Evolutionary conservation across 1,140 invertebrate species (phyloP).

Genomic region (Tetramorium alpestre): DNA sequence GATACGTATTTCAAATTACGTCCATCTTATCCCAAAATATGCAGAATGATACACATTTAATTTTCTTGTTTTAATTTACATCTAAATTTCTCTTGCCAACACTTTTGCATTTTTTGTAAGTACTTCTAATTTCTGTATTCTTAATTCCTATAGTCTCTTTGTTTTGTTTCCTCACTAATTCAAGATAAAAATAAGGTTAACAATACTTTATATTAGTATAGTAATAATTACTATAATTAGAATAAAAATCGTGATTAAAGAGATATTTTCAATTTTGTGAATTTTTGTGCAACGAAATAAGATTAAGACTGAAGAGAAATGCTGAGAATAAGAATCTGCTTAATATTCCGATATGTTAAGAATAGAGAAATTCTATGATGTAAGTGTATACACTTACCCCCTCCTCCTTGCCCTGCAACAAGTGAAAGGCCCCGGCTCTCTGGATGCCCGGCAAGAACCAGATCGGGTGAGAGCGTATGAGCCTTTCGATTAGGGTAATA

Average conservation of each 20-base stretch:
- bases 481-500: slow-evolving; percentile 93
- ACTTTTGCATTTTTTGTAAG: not conserved
- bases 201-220: no score
- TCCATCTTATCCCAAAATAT: not conserved
- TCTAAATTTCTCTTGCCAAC: not conserved
- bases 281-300: not conserved
- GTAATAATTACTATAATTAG: no score
- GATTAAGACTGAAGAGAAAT: not conserved
- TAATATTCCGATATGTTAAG: not conserved
- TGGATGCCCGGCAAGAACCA: slow-evolving; percentile 98
- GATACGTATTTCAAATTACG: not conserved
- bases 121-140: not conserved
- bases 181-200: no score
- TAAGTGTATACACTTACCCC: slow-evolving; percentile 89
- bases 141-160: not conserved
- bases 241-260: not conserved
- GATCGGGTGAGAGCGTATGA: slow-evolving; percentile 96
- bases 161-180: not conserved
- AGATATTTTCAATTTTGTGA: slow-evolving; percentile 27
- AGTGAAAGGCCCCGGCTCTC: slow-evolving; percentile 95
- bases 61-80: slow-evolving; percentile 12
- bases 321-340: not conserved
- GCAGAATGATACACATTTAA: not conserved
- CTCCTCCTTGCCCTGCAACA: slow-evolving; percentile 96
- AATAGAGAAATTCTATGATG: slow-evolving; percentile 41